Base-by-base conservation (phyloP, 2,797 vertebrate genomes). In the Heteromormyrus szaboi region DNA sequence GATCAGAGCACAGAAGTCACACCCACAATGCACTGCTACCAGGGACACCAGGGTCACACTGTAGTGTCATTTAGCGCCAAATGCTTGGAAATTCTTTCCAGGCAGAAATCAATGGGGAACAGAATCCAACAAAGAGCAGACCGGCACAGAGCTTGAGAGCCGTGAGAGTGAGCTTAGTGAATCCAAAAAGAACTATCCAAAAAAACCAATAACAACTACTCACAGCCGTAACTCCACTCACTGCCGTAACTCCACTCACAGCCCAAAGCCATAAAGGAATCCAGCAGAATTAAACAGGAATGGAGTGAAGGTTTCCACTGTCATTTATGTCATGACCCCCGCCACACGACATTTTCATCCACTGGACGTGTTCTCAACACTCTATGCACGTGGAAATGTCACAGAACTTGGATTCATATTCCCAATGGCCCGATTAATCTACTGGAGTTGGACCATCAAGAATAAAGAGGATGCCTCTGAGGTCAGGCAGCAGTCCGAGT, bases 341-440 rank as follows among this genome's bases (percentile, higher is more conserved):
- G 37, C 65, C 17, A 22, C n/a, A 14, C 1, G 0, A 41, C 37
- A 17, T 59, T 62, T 87, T 87, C 54, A 44, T 65, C 33, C 17
- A 85, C 9, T 12, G 46, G 56, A 51, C 19, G n/a, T 81, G 25
- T 56, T 53, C 9, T 85, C 29, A 33, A 3, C 44, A 7, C 83
- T 5, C 4, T n/a, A 22, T 33, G 37, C 65, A 53, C 33, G 62
- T 81, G 72, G 22, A 87, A 89, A 89, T 83, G 86, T 89, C 89
- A 87, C 48, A 2, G 17, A 1, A 37, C 8, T 56, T 68, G 6
- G 62, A 37, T 54, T 41, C 25, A 51, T 33, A 46, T 59, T 87
- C 68, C 65, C 11, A 53, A 1, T 44, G 12, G 86, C 68, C 89
- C 72, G 87, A 83, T 89, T 62, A 89, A 89, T 86, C 48, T 59